These are phyloP conservation scores for Neotragus pygmaeus DNA, from an alignment of 2,113 vertebrate genomes.

Conservation along the genomic window DNA sequence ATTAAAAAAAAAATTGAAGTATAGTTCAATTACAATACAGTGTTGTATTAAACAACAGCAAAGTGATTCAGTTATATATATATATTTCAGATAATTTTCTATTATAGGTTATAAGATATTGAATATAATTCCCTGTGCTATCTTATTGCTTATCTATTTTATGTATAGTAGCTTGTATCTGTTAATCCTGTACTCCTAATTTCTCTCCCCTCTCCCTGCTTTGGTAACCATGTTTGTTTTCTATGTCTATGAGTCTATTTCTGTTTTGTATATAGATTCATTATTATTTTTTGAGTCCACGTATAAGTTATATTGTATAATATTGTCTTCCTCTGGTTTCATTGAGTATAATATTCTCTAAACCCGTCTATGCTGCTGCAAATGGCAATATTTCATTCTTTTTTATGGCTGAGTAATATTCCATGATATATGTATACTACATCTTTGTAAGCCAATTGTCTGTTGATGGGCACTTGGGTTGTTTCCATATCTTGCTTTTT, in stretches of 20 bases:
- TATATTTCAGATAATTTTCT: neutral
- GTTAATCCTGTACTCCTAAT: neutral
- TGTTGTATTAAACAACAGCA: neutral
- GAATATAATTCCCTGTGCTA: neutral
- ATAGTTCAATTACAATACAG: neutral
- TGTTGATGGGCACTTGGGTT: neutral
- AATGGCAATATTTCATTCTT: neutral
- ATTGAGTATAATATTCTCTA: neutral
- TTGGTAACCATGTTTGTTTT: neutral
- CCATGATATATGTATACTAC: too few relatives aligned
- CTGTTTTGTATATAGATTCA: neutral
- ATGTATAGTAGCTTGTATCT: neutral
- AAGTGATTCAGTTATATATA: neutral
- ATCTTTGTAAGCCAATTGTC: neutral
- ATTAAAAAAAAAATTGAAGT: neutral
- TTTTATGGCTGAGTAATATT: neutral
- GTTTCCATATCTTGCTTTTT: neutral
- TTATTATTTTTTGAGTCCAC: neutral
- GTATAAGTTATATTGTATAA: neutral
- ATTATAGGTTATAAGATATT: neutral
- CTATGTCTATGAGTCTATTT: neutral
- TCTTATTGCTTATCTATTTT: neutral
- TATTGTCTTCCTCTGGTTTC: neutral
- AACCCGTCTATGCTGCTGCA: neutral
- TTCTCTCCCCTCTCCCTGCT: neutral